Evolutionary conservation across 2,113 vertebrate genomes (phyloP).

Genomic region (Salvelinus sp.): DNA sequence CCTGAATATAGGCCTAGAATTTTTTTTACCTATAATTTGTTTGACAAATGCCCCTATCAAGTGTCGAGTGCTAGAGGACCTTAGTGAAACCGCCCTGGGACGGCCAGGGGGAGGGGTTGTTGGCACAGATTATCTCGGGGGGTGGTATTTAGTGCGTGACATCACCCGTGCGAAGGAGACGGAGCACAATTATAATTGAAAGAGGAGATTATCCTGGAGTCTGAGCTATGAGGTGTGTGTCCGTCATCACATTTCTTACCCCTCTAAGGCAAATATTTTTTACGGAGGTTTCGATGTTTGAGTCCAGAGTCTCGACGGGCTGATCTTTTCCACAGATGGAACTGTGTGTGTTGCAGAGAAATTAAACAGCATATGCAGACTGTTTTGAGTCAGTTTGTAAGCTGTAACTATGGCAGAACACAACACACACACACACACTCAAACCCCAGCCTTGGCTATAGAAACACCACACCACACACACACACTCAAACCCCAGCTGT

Average conservation of each 20-base stretch:
- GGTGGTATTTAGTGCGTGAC: constrained; percentile 63
- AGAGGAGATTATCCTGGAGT: constrained; percentile 58
- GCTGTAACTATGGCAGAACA: not conserved
- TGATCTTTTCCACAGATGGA: constrained; percentile 52
- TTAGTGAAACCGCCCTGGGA: constrained; percentile 43
- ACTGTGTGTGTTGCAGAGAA: constrained; percentile 7
- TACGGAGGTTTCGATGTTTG: constrained; percentile 19
- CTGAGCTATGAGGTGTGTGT: constrained; percentile 55
- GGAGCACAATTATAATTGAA: constrained; percentile 57
- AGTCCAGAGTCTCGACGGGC: constrained; percentile 16
- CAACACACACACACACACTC: not conserved
- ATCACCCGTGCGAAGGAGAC: constrained; percentile 55
- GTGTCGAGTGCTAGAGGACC: constrained; percentile 46
- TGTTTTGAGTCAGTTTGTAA: not conserved
- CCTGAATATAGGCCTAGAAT: constrained; percentile 47
- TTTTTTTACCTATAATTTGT: constrained; percentile 56
- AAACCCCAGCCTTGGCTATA: not conserved
- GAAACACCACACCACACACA: no score
- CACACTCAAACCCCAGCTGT: not conserved
- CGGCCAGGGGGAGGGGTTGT: not conserved
- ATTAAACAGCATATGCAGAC: not conserved
- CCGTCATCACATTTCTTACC: constrained; percentile 38
- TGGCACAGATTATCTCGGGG: constrained; percentile 31
- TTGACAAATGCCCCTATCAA: constrained; percentile 57
- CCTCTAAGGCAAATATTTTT: constrained; percentile 38